phyloP scores from a whole-genome alignment of 1,140 invertebrate genomes.

The Calycopis cecrops region DNA sequence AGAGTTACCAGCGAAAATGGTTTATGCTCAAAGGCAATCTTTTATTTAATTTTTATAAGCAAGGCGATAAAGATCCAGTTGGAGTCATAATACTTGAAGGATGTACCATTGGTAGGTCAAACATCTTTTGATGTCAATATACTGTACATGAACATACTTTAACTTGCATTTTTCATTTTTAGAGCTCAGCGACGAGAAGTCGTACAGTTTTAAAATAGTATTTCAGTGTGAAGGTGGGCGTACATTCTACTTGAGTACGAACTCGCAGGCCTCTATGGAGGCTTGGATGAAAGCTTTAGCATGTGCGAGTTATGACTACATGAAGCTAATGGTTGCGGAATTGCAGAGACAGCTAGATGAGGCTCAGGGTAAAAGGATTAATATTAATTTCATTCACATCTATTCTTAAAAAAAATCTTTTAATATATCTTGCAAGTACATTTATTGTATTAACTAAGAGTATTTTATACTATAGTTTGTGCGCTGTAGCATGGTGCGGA shows the following conservation, averaged over 20 bases:
- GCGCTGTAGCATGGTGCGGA: too few relatives aligned
- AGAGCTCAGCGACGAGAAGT: conserved; percentile 90
- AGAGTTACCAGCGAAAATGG: conserved; percentile 93
- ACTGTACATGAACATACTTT: background rate
- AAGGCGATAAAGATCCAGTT: conserved; percentile 92
- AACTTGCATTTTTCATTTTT: conserved; percentile 21
- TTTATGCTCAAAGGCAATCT: conserved; percentile 97
- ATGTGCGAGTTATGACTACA: conserved; percentile 96
- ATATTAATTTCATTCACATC: background rate
- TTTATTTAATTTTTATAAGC: conserved; percentile 96
- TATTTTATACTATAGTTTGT: too few relatives aligned
- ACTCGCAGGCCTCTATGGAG: conserved; percentile 94
- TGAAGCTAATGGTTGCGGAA: conserved; percentile 96
- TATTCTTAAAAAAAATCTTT: too few relatives aligned
- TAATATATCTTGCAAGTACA: too few relatives aligned
- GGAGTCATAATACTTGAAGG: conserved; percentile 96
- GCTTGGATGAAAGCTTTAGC: conserved; percentile 97
- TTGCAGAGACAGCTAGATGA: conserved; percentile 94
- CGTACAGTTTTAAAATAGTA: conserved; percentile 95
- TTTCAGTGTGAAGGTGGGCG: conserved; percentile 91
- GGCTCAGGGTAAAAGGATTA: conserved; percentile 76
- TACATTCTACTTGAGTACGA: conserved; percentile 89
- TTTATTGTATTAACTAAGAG: too few relatives aligned
- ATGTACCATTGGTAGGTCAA: conserved; percentile 88
- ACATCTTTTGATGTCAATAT: background rate